These are phyloP conservation scores for Araneus ventricosus DNA, from an alignment of 1,140 invertebrate genomes.

Conservation along the genomic window DNA sequence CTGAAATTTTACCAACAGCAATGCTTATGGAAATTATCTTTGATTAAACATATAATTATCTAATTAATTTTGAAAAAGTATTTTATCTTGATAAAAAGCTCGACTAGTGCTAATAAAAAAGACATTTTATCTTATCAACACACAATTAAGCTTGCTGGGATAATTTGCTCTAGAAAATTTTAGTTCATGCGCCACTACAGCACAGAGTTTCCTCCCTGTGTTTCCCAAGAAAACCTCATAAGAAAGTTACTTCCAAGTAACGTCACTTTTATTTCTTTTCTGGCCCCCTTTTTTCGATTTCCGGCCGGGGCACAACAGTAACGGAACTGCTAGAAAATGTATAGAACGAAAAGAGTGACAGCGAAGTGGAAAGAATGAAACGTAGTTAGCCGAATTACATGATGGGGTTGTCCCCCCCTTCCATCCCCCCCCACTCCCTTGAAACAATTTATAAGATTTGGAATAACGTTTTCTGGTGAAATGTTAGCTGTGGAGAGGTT, in stretches of 20 bases:
- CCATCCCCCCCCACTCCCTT: not conserved
- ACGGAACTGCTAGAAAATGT: slow-evolving; percentile 16
- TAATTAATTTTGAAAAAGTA: too few species aligned
- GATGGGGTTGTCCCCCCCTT: too few species aligned
- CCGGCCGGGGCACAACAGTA: not conserved
- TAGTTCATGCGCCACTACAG: too few species aligned
- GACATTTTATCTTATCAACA: too few species aligned
- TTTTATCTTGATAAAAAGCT: too few species aligned
- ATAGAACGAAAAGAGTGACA: slow-evolving; percentile 40
- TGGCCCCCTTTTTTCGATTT: slow-evolving; percentile 21
- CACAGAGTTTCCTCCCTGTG: not conserved
- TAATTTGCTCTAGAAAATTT: too few species aligned
- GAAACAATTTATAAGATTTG: slow-evolving; percentile 53
- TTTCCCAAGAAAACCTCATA: not conserved
- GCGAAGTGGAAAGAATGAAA: slow-evolving; percentile 49
- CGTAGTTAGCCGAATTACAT: slow-evolving; percentile 69
- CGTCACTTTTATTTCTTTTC: slow-evolving; percentile 8
- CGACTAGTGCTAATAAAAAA: too few species aligned
- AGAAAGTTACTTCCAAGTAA: not conserved
- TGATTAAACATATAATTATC: too few species aligned
- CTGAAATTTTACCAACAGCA: too few species aligned
- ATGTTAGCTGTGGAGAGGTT: slow-evolving; percentile 22
- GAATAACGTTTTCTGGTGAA: slow-evolving; percentile 49
- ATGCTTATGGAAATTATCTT: too few species aligned
- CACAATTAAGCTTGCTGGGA: too few species aligned